Percentiles rank a stretch among this genome's conserved stretches.
phyloP scores from a whole-genome alignment of 2,797 vertebrate species.

The Danio jaintianensis region DNA sequence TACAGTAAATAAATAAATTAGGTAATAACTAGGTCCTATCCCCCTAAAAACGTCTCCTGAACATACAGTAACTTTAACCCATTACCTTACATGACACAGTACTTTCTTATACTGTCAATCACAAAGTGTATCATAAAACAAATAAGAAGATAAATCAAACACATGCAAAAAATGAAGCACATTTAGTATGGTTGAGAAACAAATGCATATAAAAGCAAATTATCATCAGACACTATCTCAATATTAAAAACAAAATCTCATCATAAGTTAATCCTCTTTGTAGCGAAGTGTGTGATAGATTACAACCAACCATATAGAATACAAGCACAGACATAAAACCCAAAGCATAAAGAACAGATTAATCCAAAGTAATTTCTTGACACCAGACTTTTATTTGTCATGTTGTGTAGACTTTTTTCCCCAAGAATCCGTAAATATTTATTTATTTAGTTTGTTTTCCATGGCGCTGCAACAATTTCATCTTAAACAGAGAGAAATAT shows the following conservation, averaged over 20 bases:
- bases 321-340: neutral
- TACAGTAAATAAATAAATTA: no score
- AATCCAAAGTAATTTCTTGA: neutral
- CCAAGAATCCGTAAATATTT: neutral
- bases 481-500: conserved; percentile 51
- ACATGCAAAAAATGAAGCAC: no score
- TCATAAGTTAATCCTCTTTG: neutral
- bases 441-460: conserved; percentile 4
- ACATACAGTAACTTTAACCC: no score
- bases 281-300: neutral
- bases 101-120: no score
- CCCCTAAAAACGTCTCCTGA: no score
- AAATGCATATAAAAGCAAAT: neutral
- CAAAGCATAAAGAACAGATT: neutral
- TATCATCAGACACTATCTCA: neutral
- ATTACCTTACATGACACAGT: no score
- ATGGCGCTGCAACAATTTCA: conserved; percentile 15
- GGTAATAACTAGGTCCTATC: no score
- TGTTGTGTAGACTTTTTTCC: neutral
- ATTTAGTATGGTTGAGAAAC: neutral
- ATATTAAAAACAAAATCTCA: no score
- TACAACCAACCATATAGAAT: neutral
- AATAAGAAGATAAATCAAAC: no score
- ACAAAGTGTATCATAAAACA: no score
- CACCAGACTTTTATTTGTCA: neutral